Evolutionary conservation across 2,113 vertebrate species (phyloP).

Genomic region (Clarias gariepinus): DNA sequence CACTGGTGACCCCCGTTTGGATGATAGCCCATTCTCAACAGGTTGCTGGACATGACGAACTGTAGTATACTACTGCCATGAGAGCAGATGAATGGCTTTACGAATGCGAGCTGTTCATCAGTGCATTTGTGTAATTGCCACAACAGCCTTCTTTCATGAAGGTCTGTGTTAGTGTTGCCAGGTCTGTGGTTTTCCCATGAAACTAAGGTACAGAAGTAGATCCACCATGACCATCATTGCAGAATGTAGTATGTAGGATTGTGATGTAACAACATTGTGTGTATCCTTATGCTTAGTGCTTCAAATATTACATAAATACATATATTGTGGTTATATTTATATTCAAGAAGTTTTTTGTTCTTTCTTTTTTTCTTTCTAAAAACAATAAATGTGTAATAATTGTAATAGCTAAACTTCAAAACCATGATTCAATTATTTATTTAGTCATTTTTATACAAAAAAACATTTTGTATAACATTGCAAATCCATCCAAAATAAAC

Average conservation of each 20-base stretch:
- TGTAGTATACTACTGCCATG: background rate
- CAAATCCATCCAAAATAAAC: no score
- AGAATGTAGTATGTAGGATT: background rate
- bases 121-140: background rate
- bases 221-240: background rate
- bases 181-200: background rate
- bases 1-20: background rate
- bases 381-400: no score
- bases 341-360: background rate
- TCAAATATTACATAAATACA: background rate
- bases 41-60: background rate
- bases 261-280: background rate
- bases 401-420: no score
- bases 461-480: no score
- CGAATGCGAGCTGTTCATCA: background rate
- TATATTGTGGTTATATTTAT: background rate
- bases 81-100: background rate
- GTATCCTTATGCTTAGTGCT: background rate
- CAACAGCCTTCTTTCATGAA: constrained; percentile 8
- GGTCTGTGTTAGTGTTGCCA: background rate
- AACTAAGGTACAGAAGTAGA: background rate
- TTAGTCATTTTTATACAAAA: no score
- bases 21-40: background rate
- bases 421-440: no score
- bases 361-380: no score